phyloP scores from a whole-genome alignment of 2,797 vertebrate species.

The Manis javanica region DNA sequence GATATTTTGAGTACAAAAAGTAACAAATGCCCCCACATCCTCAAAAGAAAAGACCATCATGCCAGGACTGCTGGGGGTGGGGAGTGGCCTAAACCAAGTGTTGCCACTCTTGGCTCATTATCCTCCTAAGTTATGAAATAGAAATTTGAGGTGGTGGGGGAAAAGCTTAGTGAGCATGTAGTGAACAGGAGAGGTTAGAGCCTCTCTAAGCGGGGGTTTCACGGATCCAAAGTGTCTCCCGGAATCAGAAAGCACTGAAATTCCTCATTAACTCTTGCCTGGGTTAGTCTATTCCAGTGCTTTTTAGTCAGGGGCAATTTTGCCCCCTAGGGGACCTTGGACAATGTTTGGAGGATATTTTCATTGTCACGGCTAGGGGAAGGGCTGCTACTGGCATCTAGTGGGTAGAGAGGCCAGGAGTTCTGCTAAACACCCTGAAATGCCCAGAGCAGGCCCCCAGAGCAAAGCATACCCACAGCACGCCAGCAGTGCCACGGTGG shows the following conservation, averaged over 20 bases:
- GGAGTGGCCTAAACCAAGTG: not conserved
- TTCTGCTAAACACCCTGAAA: not conserved
- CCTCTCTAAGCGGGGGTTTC: not conserved
- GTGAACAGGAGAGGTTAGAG: not conserved
- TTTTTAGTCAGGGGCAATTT: not conserved
- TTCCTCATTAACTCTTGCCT: not conserved
- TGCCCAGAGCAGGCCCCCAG: no score
- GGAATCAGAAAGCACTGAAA: not conserved
- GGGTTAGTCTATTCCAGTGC: not conserved
- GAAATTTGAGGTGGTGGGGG: not conserved
- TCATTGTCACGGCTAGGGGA: not conserved
- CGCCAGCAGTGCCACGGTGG: fast-evolving
- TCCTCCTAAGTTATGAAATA: not conserved
- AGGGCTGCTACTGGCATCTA: not conserved
- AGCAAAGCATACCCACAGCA: no score
- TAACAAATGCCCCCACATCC: not conserved
- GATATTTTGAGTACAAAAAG: not conserved
- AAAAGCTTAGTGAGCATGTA: not conserved
- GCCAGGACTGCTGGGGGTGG: not conserved
- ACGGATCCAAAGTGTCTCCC: not conserved
- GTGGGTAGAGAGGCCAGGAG: not conserved
- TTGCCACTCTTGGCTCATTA: not conserved
- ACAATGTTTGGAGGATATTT: not conserved
- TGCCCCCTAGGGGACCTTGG: not conserved
- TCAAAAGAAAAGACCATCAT: not conserved